A percentile compares a stretch with the other conserved stretches of the same genome.
phyloP scores from a whole-genome alignment of 2,113 vertebrate species.

The Narcine bancroftii region DNA sequence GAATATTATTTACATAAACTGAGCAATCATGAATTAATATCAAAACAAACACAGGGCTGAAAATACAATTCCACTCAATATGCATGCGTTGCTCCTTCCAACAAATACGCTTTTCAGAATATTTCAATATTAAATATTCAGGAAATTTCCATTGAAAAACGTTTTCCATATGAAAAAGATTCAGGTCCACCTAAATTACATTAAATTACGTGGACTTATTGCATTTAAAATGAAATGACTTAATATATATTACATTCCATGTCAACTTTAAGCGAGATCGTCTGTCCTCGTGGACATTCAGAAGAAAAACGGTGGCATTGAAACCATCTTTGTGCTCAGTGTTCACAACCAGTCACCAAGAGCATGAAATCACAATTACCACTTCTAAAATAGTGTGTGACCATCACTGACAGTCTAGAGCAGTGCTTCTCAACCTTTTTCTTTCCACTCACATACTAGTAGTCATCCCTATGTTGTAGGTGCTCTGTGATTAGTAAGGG shows the following conservation, averaged over 20 bases:
- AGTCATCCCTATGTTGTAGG: too few relatives aligned
- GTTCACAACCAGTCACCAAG: not conserved
- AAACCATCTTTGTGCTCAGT: slow-evolving; percentile 3
- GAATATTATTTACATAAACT: not conserved
- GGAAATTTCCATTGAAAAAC: slow-evolving; percentile 1
- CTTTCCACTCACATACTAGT: too few relatives aligned
- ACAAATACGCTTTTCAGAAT: slow-evolving; percentile 11
- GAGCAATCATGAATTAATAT: not conserved
- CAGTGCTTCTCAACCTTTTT: too few relatives aligned
- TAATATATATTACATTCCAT: slow-evolving; percentile 20
- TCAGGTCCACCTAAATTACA: slow-evolving; percentile 4
- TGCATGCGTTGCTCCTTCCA: not conserved
- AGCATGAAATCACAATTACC: not conserved
- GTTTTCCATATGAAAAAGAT: slow-evolving; percentile 12
- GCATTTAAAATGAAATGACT: slow-evolving; percentile 24
- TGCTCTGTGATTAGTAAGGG: too few relatives aligned
- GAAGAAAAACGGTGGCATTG: not conserved
- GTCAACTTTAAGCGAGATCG: not conserved
- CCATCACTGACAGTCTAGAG: not conserved
- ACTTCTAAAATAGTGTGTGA: not conserved
- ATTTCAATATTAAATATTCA: slow-evolving; percentile 26
- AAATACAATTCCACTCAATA: not conserved
- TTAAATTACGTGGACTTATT: slow-evolving; percentile 14
- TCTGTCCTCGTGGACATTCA: slow-evolving; percentile 14
- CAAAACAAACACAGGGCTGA: not conserved